Conservation (phyloP, 2,888 invertebrate genomes). For the Melitaea athalia region DNA sequence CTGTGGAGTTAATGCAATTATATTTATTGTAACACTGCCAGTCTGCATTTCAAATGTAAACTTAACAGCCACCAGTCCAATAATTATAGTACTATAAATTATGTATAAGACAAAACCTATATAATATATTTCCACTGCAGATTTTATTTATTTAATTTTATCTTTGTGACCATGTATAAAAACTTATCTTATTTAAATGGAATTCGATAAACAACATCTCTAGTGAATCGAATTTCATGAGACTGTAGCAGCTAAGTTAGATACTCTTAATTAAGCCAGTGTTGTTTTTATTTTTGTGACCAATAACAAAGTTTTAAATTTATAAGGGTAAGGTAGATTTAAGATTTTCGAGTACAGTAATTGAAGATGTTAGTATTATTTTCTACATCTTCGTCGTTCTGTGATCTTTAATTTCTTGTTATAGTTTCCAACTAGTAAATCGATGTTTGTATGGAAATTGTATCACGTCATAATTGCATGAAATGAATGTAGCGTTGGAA, state of each 20-base stretch:
- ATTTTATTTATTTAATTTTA: conserved; percentile 38
- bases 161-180: conserved; percentile 40
- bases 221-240: conserved; percentile 57
- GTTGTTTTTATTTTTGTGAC: conserved; percentile 77
- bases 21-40: conserved; percentile 56
- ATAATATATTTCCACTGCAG: conserved; percentile 31
- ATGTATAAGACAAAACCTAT: conserved; percentile 3
- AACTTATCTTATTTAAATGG: conserved; percentile 35
- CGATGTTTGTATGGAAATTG: conserved; percentile 67
- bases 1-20: conserved; percentile 49
- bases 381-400: conserved; percentile 74
- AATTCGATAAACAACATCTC: conserved; percentile 21
- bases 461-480: conserved; percentile 77
- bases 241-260: conserved; percentile 68
- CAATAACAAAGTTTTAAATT: conserved; percentile 70
- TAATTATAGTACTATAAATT: conserved; percentile 19
- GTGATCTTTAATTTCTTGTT: conserved; percentile 77
- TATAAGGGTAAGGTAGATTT: conserved; percentile 68
- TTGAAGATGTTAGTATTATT: conserved; percentile 70
- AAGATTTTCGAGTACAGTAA: conserved; percentile 72
- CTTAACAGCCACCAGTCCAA: conserved; percentile 33
- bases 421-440: conserved; percentile 69
- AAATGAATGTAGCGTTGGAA: conserved; percentile 74
- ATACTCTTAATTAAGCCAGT: conserved; percentile 58
- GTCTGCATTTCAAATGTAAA: conserved; percentile 62